Conservation (phyloP, 2,113 vertebrate species). For the Fulica atra region DNA sequence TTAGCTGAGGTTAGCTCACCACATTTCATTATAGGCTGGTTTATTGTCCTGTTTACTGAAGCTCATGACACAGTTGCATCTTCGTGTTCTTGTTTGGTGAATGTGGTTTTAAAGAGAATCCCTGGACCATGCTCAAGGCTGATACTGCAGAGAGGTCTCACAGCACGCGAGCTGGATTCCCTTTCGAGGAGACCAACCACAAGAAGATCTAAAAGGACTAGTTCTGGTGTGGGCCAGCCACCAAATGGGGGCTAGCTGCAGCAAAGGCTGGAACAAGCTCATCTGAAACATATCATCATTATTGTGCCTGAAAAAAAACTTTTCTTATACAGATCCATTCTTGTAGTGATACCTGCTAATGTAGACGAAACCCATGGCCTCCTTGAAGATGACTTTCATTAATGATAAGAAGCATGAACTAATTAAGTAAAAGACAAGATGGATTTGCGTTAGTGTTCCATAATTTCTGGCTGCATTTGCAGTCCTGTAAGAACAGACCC, state of each 20-base stretch:
- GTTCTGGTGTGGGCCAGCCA: not conserved
- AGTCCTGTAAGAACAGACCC: not conserved
- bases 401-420: not conserved
- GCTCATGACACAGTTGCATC: not conserved
- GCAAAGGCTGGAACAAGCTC: not conserved
- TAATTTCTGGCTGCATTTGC: not conserved
- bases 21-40: not conserved
- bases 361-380: not conserved
- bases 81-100: not conserved
- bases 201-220: not conserved
- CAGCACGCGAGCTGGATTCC: not conserved
- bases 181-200: not conserved
- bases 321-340: not conserved
- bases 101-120: not conserved
- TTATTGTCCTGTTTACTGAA: not conserved
- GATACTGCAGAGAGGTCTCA: not conserved
- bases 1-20: not conserved
- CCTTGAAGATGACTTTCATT: not conserved
- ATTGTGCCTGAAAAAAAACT: not conserved
- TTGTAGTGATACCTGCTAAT: not conserved
- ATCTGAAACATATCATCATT: rapidly evolving
- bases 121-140: not conserved
- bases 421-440: not conserved
- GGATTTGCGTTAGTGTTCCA: not conserved
- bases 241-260: not conserved